Percentiles rank a stretch among this genome's conserved stretches.
Conservation (phyloP, 2,113 vertebrate genomes). For the Cheirogaleus medius region DNA sequence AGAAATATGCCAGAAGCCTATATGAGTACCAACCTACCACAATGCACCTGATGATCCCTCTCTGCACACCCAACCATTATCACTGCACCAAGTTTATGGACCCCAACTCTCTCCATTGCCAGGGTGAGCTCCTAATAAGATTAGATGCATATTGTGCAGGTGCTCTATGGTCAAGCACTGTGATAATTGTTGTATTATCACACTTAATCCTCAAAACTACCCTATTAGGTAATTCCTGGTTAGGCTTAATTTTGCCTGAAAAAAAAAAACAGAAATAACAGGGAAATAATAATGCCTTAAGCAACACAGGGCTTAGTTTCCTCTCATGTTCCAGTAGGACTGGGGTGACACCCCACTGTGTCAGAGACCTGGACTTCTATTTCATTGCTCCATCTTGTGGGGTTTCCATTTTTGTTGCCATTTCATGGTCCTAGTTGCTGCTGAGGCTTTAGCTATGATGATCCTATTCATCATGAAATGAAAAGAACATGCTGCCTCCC, state of each 20-base stretch:
- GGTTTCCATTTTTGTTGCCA: background rate
- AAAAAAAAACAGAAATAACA: background rate
- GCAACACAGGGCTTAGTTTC: background rate
- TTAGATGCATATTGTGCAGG: background rate
- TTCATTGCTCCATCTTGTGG: background rate
- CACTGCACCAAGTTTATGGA: background rate
- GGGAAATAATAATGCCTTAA: conserved; percentile 15
- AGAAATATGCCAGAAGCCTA: background rate
- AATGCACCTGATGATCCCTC: background rate
- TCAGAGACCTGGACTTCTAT: background rate
- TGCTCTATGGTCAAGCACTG: background rate
- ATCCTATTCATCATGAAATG: background rate
- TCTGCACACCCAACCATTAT: background rate
- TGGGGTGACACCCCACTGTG: background rate
- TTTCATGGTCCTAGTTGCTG: background rate
- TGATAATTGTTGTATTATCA: background rate
- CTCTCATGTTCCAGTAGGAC: background rate
- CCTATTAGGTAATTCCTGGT: background rate
- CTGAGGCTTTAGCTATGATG: background rate
- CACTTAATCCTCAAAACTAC: conserved; percentile 17
- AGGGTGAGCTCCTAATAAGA: background rate
- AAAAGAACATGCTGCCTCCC: background rate
- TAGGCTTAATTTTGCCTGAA: background rate
- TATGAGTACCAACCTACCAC: background rate
- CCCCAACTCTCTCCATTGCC: background rate